Evolutionary conservation across 1,140 invertebrate genomes (phyloP).

Genomic region (Latrodectus geometricus): DNA sequence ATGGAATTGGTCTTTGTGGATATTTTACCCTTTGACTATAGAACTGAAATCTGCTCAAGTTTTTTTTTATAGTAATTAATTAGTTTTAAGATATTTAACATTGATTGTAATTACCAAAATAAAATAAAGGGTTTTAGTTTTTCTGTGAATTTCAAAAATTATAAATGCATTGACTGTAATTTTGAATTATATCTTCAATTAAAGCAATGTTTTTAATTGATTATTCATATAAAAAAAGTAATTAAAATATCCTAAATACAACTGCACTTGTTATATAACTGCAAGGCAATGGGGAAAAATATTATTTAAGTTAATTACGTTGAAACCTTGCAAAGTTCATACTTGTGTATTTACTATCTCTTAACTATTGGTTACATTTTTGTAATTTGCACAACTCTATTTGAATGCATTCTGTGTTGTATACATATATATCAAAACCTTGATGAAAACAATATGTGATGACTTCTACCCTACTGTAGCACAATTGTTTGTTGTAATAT

Average conservation of each 20-base stretch:
- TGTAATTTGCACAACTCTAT: not conserved
- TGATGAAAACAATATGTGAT: constrained; percentile 46
- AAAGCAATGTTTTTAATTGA: not conserved
- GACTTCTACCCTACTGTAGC: constrained; percentile 49
- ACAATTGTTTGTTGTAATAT: constrained; percentile 54
- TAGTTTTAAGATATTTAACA: not conserved
- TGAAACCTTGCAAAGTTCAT: no score
- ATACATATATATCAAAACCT: constrained; percentile 47
- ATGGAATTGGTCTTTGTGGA: not conserved
- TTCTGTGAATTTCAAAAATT: no score
- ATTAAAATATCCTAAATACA: not conserved
- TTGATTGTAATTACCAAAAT: no score
- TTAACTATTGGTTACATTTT: no score
- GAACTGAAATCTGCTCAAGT: constrained; percentile 60
- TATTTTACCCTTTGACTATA: constrained; percentile 22
- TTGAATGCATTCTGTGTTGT: not conserved
- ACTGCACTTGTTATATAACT: constrained; percentile 46
- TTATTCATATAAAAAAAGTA: not conserved
- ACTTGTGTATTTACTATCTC: no score
- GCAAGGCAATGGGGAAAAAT: constrained; percentile 11
- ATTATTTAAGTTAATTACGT: not conserved
- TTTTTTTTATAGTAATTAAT: constrained; percentile 47
- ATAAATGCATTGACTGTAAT: no score
- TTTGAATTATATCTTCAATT: not conserved
- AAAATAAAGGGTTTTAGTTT: no score